Base-by-base conservation (phyloP, 1,140 invertebrate species). In the Euglossa dilemma region DNA sequence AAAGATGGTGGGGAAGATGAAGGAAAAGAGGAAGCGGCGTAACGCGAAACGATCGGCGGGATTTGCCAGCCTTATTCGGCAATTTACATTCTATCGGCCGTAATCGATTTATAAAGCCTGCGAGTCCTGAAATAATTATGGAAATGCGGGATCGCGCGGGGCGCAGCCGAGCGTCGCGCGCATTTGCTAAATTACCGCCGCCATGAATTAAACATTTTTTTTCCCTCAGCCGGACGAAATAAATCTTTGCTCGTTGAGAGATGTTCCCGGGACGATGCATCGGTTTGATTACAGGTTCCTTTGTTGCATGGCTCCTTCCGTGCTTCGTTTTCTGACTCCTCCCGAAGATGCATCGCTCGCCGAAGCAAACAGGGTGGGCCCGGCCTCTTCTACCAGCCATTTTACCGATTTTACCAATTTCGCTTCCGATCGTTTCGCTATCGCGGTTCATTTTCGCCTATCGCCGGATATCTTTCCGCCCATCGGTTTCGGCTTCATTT, bases 91-190 rank as follows among this genome's bases (percentile, higher is more conserved):
- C 78, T 50, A 73, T 80, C 78, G 78, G 56, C 16, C 56, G 78
- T 73, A 80, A 80, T 73, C 69, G 78, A 73, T 73, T 80, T 72
- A 72, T 73, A 80, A 79, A 79, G 78, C 56, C 67, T n/a, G 36
- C 25, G 78, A 57, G 52, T 52, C 20, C 25, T 43, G 47, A 73
- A 80, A 73, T 80, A 80, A 73, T 63, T 80, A 80, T 80, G 78
- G 78, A 80, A 72, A 80, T 80, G 20, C 23, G 14, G 20, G 70
- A 72, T 72, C 20, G 47, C 61, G 18, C 5, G 36, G 71, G 7
- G 23, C 28, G 28, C 28, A 45, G 23, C n/a, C 14, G n/a, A 71
- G 6, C 54, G 25, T 45, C 54, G 54, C 28, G 54, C 54, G 54
- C 57, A 61, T 71, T 80, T 71, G 56, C 56, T 80, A 72, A 80